Conservation (phyloP, 2,113 vertebrate genomes). For the Plectropomus leopardus region DNA sequence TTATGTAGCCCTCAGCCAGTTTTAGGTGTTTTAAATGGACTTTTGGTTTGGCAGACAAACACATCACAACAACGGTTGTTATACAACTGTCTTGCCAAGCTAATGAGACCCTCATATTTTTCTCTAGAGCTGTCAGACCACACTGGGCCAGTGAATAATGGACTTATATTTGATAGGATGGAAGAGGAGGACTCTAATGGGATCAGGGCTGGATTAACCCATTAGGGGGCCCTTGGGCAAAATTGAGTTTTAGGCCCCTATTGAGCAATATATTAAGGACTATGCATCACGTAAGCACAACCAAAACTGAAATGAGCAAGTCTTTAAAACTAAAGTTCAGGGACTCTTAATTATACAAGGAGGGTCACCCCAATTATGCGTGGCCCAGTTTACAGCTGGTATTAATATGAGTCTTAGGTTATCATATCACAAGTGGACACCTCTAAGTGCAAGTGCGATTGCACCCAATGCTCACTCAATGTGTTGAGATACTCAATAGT, state of each 20-base stretch:
- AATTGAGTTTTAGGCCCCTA: not conserved
- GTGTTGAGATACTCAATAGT: too few relatives aligned
- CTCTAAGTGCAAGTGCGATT: too few relatives aligned
- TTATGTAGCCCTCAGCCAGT: not conserved
- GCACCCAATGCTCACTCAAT: too few relatives aligned
- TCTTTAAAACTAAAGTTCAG: too few relatives aligned
- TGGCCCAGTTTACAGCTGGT: too few relatives aligned
- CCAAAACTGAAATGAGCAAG: too few relatives aligned
- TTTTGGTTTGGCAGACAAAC: not conserved
- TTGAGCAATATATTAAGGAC: not conserved
- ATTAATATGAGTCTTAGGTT: too few relatives aligned
- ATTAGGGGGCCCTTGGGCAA: not conserved
- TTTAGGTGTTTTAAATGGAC: not conserved
- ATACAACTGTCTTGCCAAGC: not conserved
- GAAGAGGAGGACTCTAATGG: not conserved
- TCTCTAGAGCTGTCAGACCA: not conserved
- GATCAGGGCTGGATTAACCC: not conserved
- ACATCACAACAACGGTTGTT: not conserved
- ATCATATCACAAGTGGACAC: too few relatives aligned
- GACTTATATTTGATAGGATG: not conserved
- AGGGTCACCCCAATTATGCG: too few relatives aligned
- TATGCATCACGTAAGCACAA: not conserved
- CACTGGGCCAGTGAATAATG: not conserved
- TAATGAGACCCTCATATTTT: conserved; percentile 9
- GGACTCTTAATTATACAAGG: too few relatives aligned